Evolutionary conservation across 2,797 vertebrate genomes (phyloP).

Genomic region (Otolemur crassicaudatus): DNA sequence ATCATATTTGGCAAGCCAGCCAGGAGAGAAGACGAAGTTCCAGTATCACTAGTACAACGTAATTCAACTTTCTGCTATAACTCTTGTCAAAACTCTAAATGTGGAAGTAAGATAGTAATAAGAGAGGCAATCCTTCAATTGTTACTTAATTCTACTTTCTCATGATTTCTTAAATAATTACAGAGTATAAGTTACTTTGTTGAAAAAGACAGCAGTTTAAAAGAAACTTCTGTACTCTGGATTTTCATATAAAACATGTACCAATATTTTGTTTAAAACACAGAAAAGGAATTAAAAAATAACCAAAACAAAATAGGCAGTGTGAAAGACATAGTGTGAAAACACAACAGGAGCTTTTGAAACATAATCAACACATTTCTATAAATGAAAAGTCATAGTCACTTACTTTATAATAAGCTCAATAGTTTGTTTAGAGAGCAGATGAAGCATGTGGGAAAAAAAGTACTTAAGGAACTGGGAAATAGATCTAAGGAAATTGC

Average conservation of each 20-base stretch:
- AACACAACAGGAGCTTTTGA: neutral
- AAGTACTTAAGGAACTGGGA: neutral
- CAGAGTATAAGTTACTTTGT: neutral
- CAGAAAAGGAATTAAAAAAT: neutral
- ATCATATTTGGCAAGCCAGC: no score
- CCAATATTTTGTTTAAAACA: constrained; percentile 49
- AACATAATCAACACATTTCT: neutral
- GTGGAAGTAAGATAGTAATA: constrained; percentile 91
- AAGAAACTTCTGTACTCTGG: neutral
- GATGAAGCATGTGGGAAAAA: neutral
- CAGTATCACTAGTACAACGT: constrained; percentile 87
- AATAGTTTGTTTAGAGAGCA: neutral
- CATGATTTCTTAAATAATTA: constrained; percentile 60
- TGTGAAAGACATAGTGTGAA: neutral
- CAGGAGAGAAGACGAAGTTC: no score
- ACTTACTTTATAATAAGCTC: constrained; percentile 17
- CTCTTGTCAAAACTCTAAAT: constrained; percentile 89
- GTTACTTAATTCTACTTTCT: constrained; percentile 68
- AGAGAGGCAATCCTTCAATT: constrained; percentile 77
- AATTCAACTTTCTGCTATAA: constrained; percentile 90
- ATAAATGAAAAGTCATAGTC: constrained; percentile 11
- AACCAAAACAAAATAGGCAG: neutral
- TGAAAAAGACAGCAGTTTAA: constrained; percentile 20
- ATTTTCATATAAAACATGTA: constrained; percentile 10
- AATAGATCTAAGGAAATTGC: neutral